Conservation (phyloP, 2,888 invertebrate species). For the Myopa testacea region DNA sequence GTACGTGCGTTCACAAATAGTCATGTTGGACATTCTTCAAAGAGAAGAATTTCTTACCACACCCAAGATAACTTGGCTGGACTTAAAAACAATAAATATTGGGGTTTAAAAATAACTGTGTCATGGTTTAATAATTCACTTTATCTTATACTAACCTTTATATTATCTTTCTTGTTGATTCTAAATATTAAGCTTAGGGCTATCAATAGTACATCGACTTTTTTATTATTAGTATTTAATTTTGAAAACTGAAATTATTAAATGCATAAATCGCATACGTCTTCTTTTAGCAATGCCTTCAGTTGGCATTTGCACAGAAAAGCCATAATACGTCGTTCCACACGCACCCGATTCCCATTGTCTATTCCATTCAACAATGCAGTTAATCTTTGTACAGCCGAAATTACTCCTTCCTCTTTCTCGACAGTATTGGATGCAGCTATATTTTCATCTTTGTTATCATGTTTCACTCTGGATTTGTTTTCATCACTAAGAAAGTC, state of each 20-base stretch:
- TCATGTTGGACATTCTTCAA: slow-evolving; percentile 72
- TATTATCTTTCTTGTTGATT: background rate
- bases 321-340: slow-evolving; percentile 56
- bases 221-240: background rate
- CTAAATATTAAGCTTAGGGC: background rate
- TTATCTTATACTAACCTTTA: background rate
- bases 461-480: background rate
- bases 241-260: slow-evolving; percentile 41
- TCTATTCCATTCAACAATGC: slow-evolving; percentile 51
- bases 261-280: slow-evolving; percentile 54
- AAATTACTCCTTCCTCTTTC: slow-evolving; percentile 38
- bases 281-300: slow-evolving; percentile 52
- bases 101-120: slow-evolving; percentile 42
- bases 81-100: slow-evolving; percentile 56
- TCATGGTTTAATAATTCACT: background rate
- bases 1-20: slow-evolving; percentile 82
- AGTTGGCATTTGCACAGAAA: slow-evolving; percentile 61
- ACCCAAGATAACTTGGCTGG: slow-evolving; percentile 72
- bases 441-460: slow-evolving; percentile 40
- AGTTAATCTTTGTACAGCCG: slow-evolving; percentile 51
- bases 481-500: background rate
- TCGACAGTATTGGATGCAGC: background rate
- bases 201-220: no score
- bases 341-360: slow-evolving; percentile 46
- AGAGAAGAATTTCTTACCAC: slow-evolving; percentile 72